Evolutionary conservation across 2,888 invertebrate genomes (phyloP).

Genomic region (Rotaria socialis): DNA sequence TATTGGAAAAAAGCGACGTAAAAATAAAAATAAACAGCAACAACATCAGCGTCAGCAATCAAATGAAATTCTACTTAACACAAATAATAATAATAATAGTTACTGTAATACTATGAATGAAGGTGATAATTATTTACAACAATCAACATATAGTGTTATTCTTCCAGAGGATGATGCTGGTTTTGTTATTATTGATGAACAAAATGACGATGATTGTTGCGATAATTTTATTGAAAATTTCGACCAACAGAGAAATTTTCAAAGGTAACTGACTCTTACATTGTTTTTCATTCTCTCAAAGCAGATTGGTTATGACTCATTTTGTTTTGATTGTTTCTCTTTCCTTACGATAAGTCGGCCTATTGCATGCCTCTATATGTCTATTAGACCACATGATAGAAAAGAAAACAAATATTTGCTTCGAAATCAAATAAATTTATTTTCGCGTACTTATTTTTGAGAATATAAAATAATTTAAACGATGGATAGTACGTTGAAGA

Average conservation of each 20-base stretch:
- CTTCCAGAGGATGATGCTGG: background rate
- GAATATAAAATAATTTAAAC: background rate
- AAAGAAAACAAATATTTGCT: background rate
- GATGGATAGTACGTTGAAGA: background rate
- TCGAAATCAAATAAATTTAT: background rate
- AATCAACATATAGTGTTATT: background rate
- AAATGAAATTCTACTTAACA: background rate
- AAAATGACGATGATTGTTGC: background rate
- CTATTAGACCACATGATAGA: background rate
- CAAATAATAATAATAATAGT: background rate
- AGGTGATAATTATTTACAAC: background rate
- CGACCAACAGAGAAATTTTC: background rate
- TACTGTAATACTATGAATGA: background rate
- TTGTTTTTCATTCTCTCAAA: background rate
- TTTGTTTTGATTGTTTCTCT: background rate
- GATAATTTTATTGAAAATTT: background rate
- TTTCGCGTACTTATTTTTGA: background rate
- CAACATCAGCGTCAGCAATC: background rate
- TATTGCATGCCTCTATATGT: background rate
- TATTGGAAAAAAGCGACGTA: background rate
- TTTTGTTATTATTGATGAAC: background rate
- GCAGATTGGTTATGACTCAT: conserved; percentile 1
- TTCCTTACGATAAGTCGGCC: background rate
- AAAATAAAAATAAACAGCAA: conserved; percentile 1
- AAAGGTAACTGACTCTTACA: background rate